A percentile compares a stretch with the other conserved stretches of the same genome.
Conservation (phyloP, 2,113 vertebrate species). For the Psammodynastes pulverulentus region DNA sequence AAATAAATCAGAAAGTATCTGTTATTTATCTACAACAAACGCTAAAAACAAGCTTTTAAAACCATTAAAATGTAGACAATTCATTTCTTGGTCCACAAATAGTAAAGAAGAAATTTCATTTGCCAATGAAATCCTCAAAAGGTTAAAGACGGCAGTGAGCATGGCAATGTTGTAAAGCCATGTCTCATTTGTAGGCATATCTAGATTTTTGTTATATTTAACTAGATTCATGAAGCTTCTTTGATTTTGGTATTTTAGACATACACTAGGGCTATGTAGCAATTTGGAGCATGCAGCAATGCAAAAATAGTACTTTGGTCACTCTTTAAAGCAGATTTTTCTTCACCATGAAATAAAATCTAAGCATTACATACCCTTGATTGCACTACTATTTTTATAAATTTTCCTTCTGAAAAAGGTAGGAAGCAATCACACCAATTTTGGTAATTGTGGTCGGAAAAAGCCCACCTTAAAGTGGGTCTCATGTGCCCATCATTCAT, state of each 20-base stretch:
- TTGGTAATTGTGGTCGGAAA: background rate
- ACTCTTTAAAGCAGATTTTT: background rate
- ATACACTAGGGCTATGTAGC: background rate
- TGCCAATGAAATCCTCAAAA: background rate
- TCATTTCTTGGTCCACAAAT: background rate
- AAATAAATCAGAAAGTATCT: background rate
- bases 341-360: background rate
- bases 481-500: background rate
- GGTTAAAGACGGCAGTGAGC: background rate
- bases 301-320: background rate
- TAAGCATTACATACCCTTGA: background rate
- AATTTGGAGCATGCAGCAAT: background rate
- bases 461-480: background rate
- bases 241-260: background rate
- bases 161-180: background rate
- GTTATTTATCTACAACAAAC: background rate
- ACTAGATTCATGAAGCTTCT: background rate
- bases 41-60: background rate
- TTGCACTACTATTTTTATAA: background rate
- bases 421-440: background rate
- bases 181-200: background rate
- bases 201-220: background rate
- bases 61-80: background rate
- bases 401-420: background rate
- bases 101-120: background rate